Evolutionary conservation across 2,797 vertebrate genomes (phyloP), one percentile per base, ranked within the genome.

Genomic region (Myiotriccus ornatus): DNA sequence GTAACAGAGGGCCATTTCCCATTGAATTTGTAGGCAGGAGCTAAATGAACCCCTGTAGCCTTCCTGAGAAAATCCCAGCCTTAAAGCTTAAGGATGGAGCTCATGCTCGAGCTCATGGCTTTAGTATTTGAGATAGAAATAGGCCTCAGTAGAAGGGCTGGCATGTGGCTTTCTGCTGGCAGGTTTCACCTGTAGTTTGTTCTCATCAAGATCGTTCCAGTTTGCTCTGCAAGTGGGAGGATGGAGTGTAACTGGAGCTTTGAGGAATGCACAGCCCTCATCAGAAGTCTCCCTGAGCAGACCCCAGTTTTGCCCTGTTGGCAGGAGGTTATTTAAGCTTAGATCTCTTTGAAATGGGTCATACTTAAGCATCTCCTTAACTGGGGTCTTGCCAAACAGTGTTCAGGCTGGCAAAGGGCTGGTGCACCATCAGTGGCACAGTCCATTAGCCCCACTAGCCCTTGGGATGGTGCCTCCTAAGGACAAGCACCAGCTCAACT

Each of bases 331-430:
- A 10, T 65, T 92, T 75, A 59, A 69, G 57, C 55, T 74, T 53
- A 35, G 35, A 7, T 49, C 23, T 78, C 39, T 68, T 71, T 62
- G 35, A 43, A 86, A 16, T 10, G 6, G 18, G 13, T 70, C 1
- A 4, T 1, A 59, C 22, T 35, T 55, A 12, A 86, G 53, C 43
- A n/a, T 55, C 50, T 74, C 20, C 23, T 73, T 76, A 16, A 6
- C 19, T 1, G 1, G 13, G 10, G 6, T 71, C 43, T 74, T 70
- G 17, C 35, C 23, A 17, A 44, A 11, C 43, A 5, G 34, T 0
- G 6, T 64, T 62, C 69, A n/a, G 50, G 35, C 28, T 20, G 43
- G 20, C 1, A 1, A 28, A 43, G 59, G 52, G 25, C 59, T 28
- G n/a, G 32, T 2, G 7, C 9, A 21, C 75, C 4, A 7, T 62